Base-by-base conservation (phyloP, 1,140 invertebrate species). In the Bombus sibiricus region DNA sequence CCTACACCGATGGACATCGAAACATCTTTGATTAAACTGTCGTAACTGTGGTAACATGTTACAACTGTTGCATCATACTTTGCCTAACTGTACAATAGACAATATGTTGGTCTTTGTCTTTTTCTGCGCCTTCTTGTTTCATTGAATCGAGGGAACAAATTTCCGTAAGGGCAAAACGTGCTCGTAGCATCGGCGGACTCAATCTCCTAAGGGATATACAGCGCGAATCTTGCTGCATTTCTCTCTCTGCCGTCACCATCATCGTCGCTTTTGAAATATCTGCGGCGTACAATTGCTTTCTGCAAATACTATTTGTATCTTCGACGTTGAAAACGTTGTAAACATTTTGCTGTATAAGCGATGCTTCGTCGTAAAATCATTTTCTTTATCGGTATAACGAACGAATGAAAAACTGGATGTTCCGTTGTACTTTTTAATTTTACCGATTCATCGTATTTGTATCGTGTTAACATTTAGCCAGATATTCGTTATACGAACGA, bases 231-330 rank as follows among this genome's bases (percentile, higher is more conserved):
- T 64, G 47, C 32, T 9, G 25, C 32, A 12, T 82, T 82, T 82
- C 37, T 64, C 80, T 47, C 80, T 82, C 47, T 82, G 53, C 37
- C 64, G 57, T 74, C 71, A 18, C 80, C 47, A 34, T 22, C 13
- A 15, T 81, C 73, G 69, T 74, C 73, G 69, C 80, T 62, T 74
- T 82, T 72, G 57, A 64, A 82, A 64, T 37, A 57, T 47, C 80
- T 13, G 22, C 2, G 32, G 69, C 43, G 74, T 74, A 74, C 69
- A 41, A 74, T 64, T 22, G 71, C n/a, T 74, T n/a, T 22, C 68
- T 12, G n/a, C 57, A 47, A 73, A 82, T 72, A 74, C 64, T 47
- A 37, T 53, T 74, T 41, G 9, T 37, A 34, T 12, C n/a, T 39
- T 39, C 25, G 74, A 37, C 8, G 47, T 32, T 37, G 32, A 57